Base-by-base conservation (phyloP, 2,888 invertebrate genomes). In the Caenorhabditis sp. region DNA sequence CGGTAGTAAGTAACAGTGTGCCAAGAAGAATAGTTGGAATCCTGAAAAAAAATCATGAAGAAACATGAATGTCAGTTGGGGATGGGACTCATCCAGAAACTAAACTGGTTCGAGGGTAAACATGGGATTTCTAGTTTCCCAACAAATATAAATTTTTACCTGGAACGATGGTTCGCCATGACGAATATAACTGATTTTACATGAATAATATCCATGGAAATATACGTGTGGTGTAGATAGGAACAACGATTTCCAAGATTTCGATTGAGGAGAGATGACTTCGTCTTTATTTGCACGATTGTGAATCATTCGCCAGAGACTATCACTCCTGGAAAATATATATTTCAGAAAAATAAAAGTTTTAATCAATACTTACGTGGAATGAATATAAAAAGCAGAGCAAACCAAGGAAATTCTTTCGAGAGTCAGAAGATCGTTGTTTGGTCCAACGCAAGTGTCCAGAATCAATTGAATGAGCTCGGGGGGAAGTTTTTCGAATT, bases 121-220 rank as follows among this genome's bases (percentile, higher is more conserved):
- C n/a, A n/a, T n/a, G n/a, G n/a, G n/a, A n/a, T n/a, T n/a, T n/a
- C n/a, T n/a, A n/a, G n/a, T n/a, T n/a, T n/a, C n/a, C n/a, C n/a
- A n/a, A n/a, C n/a, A n/a, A n/a, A n/a, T n/a, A 26, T 10, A 12
- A 21, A 26, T 5, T 17, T 8, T 27, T 56, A 56, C 56, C 27
- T 56, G 56, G 26, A 58, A 36, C 1, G 57, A 36, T 2, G 31
- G 20, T 58, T 58, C 57, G 12, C 57, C 57, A 14, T 58, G 57
- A 1, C 57, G 57, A n/a, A 58, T 36, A 36, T 58, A 58, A 25
- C 25, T 36, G 31, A 31, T 58, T 58, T 58, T 58, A 8, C 36
- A 31, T 4, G 57, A 17, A 20, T 58, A 58, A 20, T 17, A 58
- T 5, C 57, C 57, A 20, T 58, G n/a, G 14, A 58, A 58, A 58